These are phyloP conservation scores for Pimpla rufipes DNA, from an alignment of 2,888 invertebrate species.

Conservation along the genomic window DNA sequence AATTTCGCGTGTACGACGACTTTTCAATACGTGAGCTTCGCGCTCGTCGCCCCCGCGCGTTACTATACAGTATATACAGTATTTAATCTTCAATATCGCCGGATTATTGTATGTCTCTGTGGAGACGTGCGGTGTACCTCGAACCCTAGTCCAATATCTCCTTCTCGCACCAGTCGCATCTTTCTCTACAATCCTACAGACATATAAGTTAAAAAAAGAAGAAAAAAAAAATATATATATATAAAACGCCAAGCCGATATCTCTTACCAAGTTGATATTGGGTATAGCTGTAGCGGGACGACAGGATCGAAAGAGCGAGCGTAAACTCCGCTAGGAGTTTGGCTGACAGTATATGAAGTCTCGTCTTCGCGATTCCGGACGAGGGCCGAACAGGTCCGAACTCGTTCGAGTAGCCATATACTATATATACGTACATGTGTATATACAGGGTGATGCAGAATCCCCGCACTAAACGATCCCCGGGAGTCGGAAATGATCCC, in stretches of 20 bases:
- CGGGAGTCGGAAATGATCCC: no score
- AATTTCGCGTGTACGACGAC: constrained; percentile 22
- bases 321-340: constrained; percentile 36
- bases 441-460: no score
- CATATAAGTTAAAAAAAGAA: neutral
- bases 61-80: constrained; percentile 40
- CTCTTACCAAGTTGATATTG: constrained; percentile 34
- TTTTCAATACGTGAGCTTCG: constrained; percentile 21
- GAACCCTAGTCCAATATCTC: constrained; percentile 35
- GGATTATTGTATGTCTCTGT: constrained; percentile 45
- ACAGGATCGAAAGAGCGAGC: constrained; percentile 23
- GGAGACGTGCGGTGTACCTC: constrained; percentile 9
- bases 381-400: constrained; percentile 1
- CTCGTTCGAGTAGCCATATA: neutral
- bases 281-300: neutral
- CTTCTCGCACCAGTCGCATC: constrained; percentile 22
- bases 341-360: constrained; percentile 13
- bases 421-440: neutral
- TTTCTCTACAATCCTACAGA: neutral
- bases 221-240: neutral
- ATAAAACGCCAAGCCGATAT: constrained; percentile 8
- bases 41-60: neutral
- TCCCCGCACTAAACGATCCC: no score
- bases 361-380: neutral
- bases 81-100: constrained; percentile 58